These are phyloP conservation scores for Cerastis leucographa DNA, from an alignment of 2,888 invertebrate genomes.

Conservation along the genomic window DNA sequence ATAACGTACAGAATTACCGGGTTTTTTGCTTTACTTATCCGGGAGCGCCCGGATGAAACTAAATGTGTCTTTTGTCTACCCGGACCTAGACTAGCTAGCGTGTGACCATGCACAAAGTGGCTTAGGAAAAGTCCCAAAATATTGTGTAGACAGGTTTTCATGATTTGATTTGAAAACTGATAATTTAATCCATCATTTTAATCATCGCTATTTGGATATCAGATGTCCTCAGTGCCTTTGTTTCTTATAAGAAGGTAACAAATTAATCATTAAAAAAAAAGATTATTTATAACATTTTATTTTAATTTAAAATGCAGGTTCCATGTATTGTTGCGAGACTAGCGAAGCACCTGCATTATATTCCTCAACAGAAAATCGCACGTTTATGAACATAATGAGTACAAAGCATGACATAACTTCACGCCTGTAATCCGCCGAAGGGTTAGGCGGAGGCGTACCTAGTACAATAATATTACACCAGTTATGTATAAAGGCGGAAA, in stretches of 20 bases:
- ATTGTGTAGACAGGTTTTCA: not conserved
- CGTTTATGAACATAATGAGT: not conserved
- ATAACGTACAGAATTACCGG: conserved; percentile 64
- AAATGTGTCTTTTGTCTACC: conserved; percentile 80
- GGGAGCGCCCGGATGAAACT: conserved; percentile 75
- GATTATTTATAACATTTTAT: too few relatives aligned
- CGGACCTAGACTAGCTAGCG: conserved; percentile 61
- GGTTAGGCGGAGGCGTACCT: too few relatives aligned
- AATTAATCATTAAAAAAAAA: not conserved
- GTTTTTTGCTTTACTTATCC: conserved; percentile 75
- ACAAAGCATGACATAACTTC: too few relatives aligned
- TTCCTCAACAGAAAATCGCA: not conserved
- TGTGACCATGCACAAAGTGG: conserved; percentile 41
- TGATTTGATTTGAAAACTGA: not conserved
- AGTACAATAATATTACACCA: too few relatives aligned
- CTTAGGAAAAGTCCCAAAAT: conserved; percentile 30
- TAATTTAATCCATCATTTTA: conserved; percentile 19
- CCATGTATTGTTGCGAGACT: not conserved
- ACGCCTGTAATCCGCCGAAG: too few relatives aligned
- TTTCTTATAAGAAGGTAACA: not conserved
- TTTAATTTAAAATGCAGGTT: not conserved
- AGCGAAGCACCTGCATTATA: not conserved
- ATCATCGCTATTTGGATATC: conserved; percentile 6
- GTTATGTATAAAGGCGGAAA: too few relatives aligned
- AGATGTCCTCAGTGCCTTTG: conserved; percentile 4